Percentiles rank a stretch among this genome's conserved stretches.
Evolutionary conservation across 2,113 vertebrate species (phyloP).

Genomic region (Hirundichthys speculiger): DNA sequence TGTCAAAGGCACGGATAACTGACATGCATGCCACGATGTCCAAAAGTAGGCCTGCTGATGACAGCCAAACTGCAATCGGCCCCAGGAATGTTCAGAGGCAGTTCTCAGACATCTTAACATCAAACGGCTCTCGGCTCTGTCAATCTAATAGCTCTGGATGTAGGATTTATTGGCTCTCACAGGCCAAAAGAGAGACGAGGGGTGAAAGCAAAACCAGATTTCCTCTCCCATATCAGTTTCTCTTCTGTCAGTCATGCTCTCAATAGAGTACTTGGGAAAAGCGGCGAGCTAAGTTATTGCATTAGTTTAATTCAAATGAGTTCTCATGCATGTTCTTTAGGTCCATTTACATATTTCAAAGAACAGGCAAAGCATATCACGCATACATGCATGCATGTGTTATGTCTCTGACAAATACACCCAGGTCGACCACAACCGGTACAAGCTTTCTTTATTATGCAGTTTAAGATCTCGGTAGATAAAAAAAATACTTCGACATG

Average conservation of each 20-base stretch:
- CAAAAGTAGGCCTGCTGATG: conserved; percentile 63
- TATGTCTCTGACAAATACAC: too few relatives aligned
- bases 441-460: background rate
- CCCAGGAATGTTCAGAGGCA: conserved; percentile 73
- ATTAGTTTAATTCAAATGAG: conserved; percentile 32
- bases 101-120: conserved; percentile 75
- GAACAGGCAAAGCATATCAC: background rate
- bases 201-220: conserved; percentile 77
- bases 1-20: conserved; percentile 71
- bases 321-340: background rate
- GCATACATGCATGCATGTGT: too few relatives aligned
- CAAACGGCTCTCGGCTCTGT: conserved; percentile 72
- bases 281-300: conserved; percentile 25
- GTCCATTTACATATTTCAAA: background rate
- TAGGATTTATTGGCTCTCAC: conserved; percentile 73
- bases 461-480: background rate
- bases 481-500: background rate
- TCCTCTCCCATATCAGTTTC: conserved; percentile 68
- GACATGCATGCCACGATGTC: conserved; percentile 59
- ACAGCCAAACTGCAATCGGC: conserved; percentile 73
- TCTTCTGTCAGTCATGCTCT: conserved; percentile 68
- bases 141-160: conserved; percentile 72
- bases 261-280: conserved; percentile 25
- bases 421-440: too few relatives aligned
- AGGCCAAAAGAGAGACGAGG: conserved; percentile 61